Evolutionary conservation across 2,113 vertebrate genomes (phyloP).

Genomic region (Chrysemys picta): DNA sequence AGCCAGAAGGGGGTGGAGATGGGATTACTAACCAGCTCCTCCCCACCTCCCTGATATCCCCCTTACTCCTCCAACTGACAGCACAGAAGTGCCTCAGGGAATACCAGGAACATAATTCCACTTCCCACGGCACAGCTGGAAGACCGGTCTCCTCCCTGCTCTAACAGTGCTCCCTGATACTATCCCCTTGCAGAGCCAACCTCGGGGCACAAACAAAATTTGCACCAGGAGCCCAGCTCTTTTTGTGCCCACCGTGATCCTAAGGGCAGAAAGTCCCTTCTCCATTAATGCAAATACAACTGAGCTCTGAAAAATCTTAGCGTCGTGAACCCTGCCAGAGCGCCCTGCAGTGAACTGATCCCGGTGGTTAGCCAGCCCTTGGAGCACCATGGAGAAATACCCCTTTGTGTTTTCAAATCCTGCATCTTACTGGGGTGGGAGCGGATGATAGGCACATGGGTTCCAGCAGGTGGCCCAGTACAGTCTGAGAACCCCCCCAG

Average conservation of each 20-base stretch:
- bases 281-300: not conserved
- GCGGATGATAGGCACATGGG: not conserved
- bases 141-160: not conserved
- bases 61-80: not conserved
- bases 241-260: not conserved
- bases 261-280: not conserved
- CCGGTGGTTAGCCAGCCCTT: not conserved
- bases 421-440: not conserved
- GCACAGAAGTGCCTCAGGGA: not conserved
- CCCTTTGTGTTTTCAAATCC: not conserved
- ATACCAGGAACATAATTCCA: not conserved
- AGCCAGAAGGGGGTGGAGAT: no score
- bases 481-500: not conserved
- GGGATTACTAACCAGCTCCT: no score
- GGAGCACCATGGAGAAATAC: not conserved
- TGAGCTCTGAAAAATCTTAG: not conserved
- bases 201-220: not conserved
- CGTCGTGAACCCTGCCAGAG: no score
- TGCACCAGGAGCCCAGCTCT: not conserved
- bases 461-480: not conserved
- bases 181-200: not conserved
- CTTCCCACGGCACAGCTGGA: no score
- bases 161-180: no score
- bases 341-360: no score
- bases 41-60: no score